Base-by-base conservation (phyloP, 2,888 invertebrate species). In the Phortica okadai region DNA sequence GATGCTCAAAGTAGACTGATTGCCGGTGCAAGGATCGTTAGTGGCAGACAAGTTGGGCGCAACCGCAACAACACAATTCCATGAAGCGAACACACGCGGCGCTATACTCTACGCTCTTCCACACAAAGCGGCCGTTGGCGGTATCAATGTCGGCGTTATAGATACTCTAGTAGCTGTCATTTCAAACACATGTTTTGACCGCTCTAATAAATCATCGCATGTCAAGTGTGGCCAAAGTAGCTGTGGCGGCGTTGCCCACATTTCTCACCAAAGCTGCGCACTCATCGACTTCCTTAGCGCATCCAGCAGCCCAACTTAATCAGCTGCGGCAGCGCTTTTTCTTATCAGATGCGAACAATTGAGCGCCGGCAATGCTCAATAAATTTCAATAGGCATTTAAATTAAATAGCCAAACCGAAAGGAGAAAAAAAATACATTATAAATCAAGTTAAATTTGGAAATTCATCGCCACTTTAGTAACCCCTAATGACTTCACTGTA, bases 171-270 rank as follows among this genome's bases (percentile, higher is more conserved):
- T 87, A 87, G 88, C 90, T 91, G 91, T 91, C 91, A 90, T 81
- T 88, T 91, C 90, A 85, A 90, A 90, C 92, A 91, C 89, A 91
- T 91, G 91, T 91, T 91, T 91, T 91, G 91, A 91, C 91, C 92
- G 89, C 90, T 83, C 77, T 86, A 90, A 91, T 91, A 91, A 91
- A 91, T 91, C 91, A 91, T 90, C 88, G 82, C 82, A 82, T 84
- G 82, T 84, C 45, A 50, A 44, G 69, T 50, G 50, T 50, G 44
- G 14, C n/a, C 44, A 69, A 41, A 69, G 56, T 5, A n/a, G n/a
- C 50, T 50, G 50, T 50, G 50, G 5, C 50, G 6, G 45, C 10
- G 45, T 25, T 50, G 11, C 56, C 70, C 50, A 56, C 54, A 70
- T 70, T 54, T 70, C 56, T 25, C 50, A 50, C 56, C 21, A 59